A percentile compares a stretch with the other conserved stretches of the same genome.
Conservation (phyloP, 2,797 vertebrate genomes). For the Sebastes aleutianus region DNA sequence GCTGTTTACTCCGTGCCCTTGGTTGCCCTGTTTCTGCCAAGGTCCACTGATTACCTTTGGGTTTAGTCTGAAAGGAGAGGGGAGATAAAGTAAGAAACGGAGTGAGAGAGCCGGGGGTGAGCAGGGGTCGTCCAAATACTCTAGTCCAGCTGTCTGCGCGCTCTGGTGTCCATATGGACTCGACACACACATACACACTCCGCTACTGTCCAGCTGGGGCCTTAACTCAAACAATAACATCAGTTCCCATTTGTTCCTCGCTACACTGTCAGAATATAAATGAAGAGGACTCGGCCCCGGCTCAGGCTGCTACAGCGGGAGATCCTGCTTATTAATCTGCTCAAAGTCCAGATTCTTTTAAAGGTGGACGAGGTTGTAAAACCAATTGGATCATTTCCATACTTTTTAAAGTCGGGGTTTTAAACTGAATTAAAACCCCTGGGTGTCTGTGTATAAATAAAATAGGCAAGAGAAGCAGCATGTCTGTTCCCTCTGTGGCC, state of each 20-base stretch:
- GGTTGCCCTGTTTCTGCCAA: conserved; percentile 56
- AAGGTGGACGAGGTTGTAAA: neutral
- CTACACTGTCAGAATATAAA: conserved; percentile 54
- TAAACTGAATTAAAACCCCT: neutral
- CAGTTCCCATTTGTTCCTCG: conserved; percentile 56
- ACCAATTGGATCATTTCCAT: conserved; percentile 2
- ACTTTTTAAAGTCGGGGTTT: neutral
- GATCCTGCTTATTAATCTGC: conserved; percentile 33
- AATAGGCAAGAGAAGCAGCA: neutral
- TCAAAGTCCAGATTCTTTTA: conserved; percentile 18
- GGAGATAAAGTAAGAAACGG: conserved; percentile 32
- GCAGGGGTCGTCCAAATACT: conserved; percentile 60
- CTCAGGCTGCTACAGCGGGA: neutral
- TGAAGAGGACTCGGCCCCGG: conserved; percentile 10
- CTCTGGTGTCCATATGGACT: conserved; percentile 68
- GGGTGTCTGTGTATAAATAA: conserved; percentile 4
- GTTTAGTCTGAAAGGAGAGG: conserved; percentile 40
- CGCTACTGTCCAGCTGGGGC: conserved; percentile 71
- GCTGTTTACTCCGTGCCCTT: conserved; percentile 65
- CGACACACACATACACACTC: conserved; percentile 24
- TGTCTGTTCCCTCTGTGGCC: neutral
- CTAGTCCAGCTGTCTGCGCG: conserved; percentile 60
- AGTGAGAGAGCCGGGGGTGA: conserved; percentile 17
- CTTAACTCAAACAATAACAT: conserved; percentile 62
- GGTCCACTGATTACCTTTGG: conserved; percentile 69